These are phyloP conservation scores for Lamellibrachia luymesi DNA, from an alignment of 1,140 invertebrate genomes.

Conservation along the genomic window DNA sequence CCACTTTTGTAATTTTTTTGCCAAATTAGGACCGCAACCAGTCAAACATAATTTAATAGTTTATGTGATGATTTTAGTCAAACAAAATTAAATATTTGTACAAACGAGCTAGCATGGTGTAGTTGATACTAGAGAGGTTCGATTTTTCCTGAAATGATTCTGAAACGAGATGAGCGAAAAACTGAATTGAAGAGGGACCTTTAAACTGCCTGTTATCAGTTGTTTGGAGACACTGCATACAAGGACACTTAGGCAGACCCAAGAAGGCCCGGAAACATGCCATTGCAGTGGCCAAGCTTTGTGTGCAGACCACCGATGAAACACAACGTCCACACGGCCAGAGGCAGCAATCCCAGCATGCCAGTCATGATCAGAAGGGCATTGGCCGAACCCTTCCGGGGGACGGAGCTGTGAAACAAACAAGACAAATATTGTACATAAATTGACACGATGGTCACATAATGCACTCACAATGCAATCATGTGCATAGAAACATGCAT, in stretches of 20 bases:
- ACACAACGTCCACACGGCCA: constrained; percentile 9
- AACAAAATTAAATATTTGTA: too few relatives aligned
- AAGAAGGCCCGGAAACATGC: constrained; percentile 9
- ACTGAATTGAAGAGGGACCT: too few relatives aligned
- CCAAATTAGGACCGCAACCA: too few relatives aligned
- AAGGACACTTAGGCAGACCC: neutral
- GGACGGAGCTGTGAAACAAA: neutral
- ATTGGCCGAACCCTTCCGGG: neutral
- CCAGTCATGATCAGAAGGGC: constrained; percentile 2
- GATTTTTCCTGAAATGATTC: too few relatives aligned
- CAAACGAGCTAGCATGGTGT: too few relatives aligned
- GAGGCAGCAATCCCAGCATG: constrained; percentile 6
- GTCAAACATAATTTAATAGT: too few relatives aligned
- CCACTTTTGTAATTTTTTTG: too few relatives aligned
- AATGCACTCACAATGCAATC: neutral
- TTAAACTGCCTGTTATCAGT: too few relatives aligned
- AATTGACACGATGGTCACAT: neutral
- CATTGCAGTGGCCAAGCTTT: neutral
- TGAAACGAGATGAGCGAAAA: too few relatives aligned
- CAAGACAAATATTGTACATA: neutral
- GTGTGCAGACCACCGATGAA: neutral
- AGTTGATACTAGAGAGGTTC: too few relatives aligned
- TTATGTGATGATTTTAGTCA: too few relatives aligned
- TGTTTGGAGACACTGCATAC: too few relatives aligned
- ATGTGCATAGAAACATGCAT: neutral